Evolutionary conservation across 1,140 invertebrate species (phyloP), one percentile per base, ranked within the genome.

Genomic region (Cotesia glomerata): DNA sequence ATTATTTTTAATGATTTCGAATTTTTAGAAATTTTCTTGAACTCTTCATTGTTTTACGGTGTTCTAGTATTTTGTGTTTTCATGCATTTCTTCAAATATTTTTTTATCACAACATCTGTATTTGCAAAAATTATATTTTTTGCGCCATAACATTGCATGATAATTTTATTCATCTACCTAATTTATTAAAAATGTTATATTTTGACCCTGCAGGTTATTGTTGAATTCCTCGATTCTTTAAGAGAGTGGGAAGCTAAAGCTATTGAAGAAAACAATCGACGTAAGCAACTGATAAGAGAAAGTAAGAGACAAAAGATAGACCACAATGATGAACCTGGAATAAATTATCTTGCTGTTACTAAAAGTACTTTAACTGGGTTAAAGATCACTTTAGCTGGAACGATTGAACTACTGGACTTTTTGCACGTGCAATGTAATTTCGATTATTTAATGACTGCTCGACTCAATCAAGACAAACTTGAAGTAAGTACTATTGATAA

Each of bases 381-480:
- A 3, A 51, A 61, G 26, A 34, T 73, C 11, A 69, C 65, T 1
- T 45, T 73, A 8, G 14, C 39, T 14, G 39, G 13, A 18, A 73
- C 72, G n/a, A 14, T 73, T 26, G 72, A 69, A 16, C 54, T 73
- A 63, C 4, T 73, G 4, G 39, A 73, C 13, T 63, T 59, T 58
- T 39, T 73, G 18, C 51, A 35, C 5, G 39, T 63, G 34, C 14
- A 52, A 5, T 58, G 54, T 39, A 63, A 54, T 51, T 73, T 51
- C 49, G 26, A 68, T 14, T 69, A 73, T 56, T 2, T 73, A 2
- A 73, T 73, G 54, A 73, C 65, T 0, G 14, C 64, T 36, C 65
- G 72, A 35, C 26, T 73, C 11, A 73, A 68, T 54, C 72, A 69
- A 56, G 72, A 73, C 18, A 39, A 64, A n/a, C 61, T 73, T 1